phyloP scores from a whole-genome alignment of 2,888 invertebrate genomes.

The Lycaena phlaeas region DNA sequence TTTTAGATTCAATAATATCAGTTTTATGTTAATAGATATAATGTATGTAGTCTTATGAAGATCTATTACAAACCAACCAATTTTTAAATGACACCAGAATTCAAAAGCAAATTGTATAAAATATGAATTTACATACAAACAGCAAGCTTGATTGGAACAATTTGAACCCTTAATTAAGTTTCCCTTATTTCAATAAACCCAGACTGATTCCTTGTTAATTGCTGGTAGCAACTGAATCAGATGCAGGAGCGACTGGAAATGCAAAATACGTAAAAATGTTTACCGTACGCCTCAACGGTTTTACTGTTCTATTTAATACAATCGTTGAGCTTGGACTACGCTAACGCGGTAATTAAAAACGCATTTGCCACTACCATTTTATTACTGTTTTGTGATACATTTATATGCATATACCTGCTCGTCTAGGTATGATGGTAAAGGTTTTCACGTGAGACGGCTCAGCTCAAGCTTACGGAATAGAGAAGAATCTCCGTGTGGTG shows the following conservation, averaged over 20 bases:
- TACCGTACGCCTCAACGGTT: slow-evolving; percentile 44
- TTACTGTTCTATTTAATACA: slow-evolving; percentile 48
- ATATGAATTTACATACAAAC: slow-evolving; percentile 15
- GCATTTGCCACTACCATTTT: too few relatives aligned
- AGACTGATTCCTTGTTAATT: slow-evolving; percentile 58
- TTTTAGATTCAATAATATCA: too few relatives aligned
- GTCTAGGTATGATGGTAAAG: too few relatives aligned
- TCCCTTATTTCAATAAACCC: slow-evolving; percentile 51
- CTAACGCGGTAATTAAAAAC: slow-evolving; percentile 38
- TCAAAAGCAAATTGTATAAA: background rate
- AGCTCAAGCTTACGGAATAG: too few relatives aligned
- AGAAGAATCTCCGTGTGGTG: too few relatives aligned
- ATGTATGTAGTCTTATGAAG: too few relatives aligned
- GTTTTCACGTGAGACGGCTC: too few relatives aligned
- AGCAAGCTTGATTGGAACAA: slow-evolving; percentile 23
- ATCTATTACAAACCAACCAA: too few relatives aligned
- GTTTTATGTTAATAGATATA: too few relatives aligned
- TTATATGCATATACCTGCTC: too few relatives aligned
- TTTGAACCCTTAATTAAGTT: slow-evolving; percentile 42
- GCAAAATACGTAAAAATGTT: slow-evolving; percentile 37
- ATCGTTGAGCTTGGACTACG: slow-evolving; percentile 26
- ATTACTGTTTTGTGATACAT: too few relatives aligned
- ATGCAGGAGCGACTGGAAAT: slow-evolving; percentile 35
- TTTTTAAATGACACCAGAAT: too few relatives aligned
- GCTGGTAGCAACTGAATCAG: slow-evolving; percentile 42